Base-by-base conservation (phyloP, 2,797 vertebrate species). In the Novumbra hubbsi region DNA sequence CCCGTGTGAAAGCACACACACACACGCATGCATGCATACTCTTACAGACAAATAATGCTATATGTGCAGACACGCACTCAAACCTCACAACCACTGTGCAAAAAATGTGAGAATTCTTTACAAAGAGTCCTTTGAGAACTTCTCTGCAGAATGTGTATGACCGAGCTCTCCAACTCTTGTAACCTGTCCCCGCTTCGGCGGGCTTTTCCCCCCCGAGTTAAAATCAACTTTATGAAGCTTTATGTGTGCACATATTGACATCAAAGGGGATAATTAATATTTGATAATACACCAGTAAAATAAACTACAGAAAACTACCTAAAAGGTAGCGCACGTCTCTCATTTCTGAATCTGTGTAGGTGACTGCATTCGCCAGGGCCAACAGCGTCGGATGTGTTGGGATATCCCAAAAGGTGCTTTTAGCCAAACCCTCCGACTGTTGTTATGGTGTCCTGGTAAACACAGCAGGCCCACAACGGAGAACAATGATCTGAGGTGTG, bases 51-150 rank as follows among this genome's bases (percentile, higher is more conserved):
- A 21, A 62, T 15, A 68, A 17, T 24, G 11, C 1, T 30, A 41
- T 5, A 74, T 48, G 32, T 30, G 52, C 49, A 69, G 55, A 74
- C 9, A 68, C 45, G 1, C 45, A 71, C 64, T 30, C 52, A 60
- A n/a, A 72, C 17, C 60, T 16, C 63, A 73, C 72, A 55, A 19
- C 28, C 41, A 70, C 68, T 19, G 16, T 15, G 19, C 19, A 38
- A 38, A 55, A 76, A 67, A 66, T 49, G 62, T n/a, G 64, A 52
- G 2, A 19, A 52, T 17, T 0, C 19, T n/a, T n/a, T 52, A 52
- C 50, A 52, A n/a, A 50, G 49, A 52, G 50, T 52, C n/a, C 19
- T n/a, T 52, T 38, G 34, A 38, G 12, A 50, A 5, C 49, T 50
- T 17, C 49, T 50, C 15, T 17, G 17, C 15, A 50, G 49, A 50